Base-by-base conservation (phyloP, 2,797 vertebrate genomes). In the Mormyrus proboscirostris region DNA sequence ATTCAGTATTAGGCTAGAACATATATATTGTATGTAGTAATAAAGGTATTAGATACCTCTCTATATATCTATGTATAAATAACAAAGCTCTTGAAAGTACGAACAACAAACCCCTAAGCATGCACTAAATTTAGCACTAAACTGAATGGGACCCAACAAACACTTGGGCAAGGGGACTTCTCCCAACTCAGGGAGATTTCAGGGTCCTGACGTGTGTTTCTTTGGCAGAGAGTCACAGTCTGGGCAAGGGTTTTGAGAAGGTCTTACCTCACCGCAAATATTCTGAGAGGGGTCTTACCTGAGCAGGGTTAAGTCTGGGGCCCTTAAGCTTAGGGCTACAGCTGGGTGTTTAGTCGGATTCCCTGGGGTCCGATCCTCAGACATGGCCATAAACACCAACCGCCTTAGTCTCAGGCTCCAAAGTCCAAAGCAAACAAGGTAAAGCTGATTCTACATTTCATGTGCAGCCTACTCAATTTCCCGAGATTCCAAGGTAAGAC, bases 191-290 rank as follows among this genome's bases (percentile, higher is more conserved):
- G 51, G 29, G 49, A 55, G 51, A 33, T 86, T 86, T 86, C n/a
- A 51, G 83, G 22, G 83, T 85, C 83, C 22, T 86, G 53, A 57
- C 7, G 25, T 53, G 84, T 53, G 16, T 57, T 25, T 53, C 22
- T 57, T 86, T 86, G 85, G 85, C 85, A 86, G 50, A 8, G 49
- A 55, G 85, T 38, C 14, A 10, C 9, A 53, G 84, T 57, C 85
- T 86, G 53, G 85, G 50, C 29, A 38, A 2, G 22, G 29, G 2
- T 59, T 57, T 38, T 19, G 85, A 50, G 85, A 86, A 86, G 85
- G 50, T 86, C 29, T 86, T 86, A 86, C 85, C 51, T 86, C 51
- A 86, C 85, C 85, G 7, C 85, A 55, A 57, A 33, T 12, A 22
- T 86, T 57, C 33, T 55, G 50, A 50, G 85, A 59, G 38, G 25